Base-by-base conservation (phyloP, 1,140 invertebrate species). In the Pogonomyrmex californicus region DNA sequence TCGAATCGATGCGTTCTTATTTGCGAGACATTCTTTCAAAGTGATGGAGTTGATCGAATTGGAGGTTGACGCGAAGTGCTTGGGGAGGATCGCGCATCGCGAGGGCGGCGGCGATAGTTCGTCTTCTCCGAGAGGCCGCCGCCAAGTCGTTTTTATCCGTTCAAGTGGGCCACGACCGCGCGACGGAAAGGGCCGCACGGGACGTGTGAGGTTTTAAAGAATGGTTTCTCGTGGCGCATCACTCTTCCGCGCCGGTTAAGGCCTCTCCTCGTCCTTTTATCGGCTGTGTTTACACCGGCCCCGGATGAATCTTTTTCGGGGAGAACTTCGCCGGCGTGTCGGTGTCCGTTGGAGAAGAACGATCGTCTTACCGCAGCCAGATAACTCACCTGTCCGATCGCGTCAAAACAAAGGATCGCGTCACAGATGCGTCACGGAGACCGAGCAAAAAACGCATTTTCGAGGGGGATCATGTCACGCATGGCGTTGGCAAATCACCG, bases 161-260 rank as follows among this genome's bases (percentile, higher is more conserved):
- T 86, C 90, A 88, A 87, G 90, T 89, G 89, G 91, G 89, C 86
- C 66, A 85, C 71, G 87, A 89, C 82, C 87, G 86, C 88, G 86
- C 86, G 89, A 79, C 88, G 87, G 90, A 86, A 86, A 87, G 83
- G 91, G 86, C 88, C 77, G 85, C 78, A 88, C 88, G 62, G 60
- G 86, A 91, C 81, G 86, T 75, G 90, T 86, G 86, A 88, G 92
- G 87, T 91, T 91, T 88, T 94, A 91, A 94, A 93, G 92, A 94
- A 94, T 94, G 93, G 93, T 92, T 94, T 93, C 92, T 92, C 88
- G 91, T 88, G 91, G 90, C 91, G 92, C 92, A 92, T 94, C 92
- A 94, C 92, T 94, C 93, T 93, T 94, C 91, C 86, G 89, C 91
- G 90, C 91, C 88, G 87, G 89, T 92, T 92, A 91, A 90, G 91